A percentile compares a stretch with the other conserved stretches of the same genome.
phyloP scores from a whole-genome alignment of 2,888 invertebrate genomes.

The Rotaria socialis region DNA sequence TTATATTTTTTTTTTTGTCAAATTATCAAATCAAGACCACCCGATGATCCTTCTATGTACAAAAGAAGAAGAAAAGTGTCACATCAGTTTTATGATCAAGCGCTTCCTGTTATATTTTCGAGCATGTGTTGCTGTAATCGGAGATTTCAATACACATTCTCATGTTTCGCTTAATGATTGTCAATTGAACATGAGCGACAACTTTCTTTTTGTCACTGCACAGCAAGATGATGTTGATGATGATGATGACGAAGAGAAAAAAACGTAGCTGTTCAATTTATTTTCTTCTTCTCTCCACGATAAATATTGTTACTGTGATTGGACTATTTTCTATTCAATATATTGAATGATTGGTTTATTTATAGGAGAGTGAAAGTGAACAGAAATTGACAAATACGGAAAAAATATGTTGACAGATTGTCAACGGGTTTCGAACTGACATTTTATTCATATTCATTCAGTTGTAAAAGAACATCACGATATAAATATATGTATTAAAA shows the following conservation, averaged over 20 bases:
- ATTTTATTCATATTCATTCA: background rate
- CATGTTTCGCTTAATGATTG: conserved; percentile 26
- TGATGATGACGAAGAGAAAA: background rate
- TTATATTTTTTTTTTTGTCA: background rate
- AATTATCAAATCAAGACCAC: conserved; percentile 5
- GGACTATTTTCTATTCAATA: background rate
- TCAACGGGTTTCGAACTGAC: background rate
- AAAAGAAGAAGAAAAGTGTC: conserved; percentile 7
- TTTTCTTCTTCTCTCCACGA: background rate
- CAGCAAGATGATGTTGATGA: too few species aligned
- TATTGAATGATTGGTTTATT: background rate
- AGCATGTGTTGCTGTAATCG: conserved; percentile 1
- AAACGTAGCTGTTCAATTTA: background rate
- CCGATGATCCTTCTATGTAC: background rate
- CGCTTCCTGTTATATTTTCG: background rate
- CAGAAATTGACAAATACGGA: conserved; percentile 2
- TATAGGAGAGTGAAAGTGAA: background rate
- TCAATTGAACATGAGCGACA: conserved; percentile 16
- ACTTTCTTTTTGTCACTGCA: too few species aligned
- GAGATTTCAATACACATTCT: conserved; percentile 29
- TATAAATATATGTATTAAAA: background rate
- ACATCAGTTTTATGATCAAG: conserved; percentile 17
- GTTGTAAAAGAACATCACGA: background rate
- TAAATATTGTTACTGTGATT: background rate
- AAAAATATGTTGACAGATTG: conserved; percentile 21